A percentile compares a stretch with the other conserved stretches of the same genome.
phyloP scores from a whole-genome alignment of 2,797 vertebrate genomes.

The Phalloptychus januarius region DNA sequence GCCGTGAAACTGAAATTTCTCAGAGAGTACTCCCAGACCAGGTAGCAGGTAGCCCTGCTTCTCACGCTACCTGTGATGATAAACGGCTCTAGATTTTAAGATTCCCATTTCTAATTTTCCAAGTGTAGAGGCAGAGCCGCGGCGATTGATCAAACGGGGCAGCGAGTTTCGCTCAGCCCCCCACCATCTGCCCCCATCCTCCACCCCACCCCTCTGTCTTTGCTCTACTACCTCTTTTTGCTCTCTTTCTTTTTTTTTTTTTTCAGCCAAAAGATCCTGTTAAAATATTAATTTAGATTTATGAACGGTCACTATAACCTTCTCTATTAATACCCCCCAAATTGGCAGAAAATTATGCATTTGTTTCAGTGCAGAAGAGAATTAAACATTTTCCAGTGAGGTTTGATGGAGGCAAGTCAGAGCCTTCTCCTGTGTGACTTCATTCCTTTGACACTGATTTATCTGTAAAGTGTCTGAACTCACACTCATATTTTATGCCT shows the following conservation, averaged over 20 bases:
- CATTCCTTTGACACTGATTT: neutral
- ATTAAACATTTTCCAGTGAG: conserved; percentile 54
- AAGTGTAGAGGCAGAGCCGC: conserved; percentile 81
- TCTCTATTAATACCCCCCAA: conserved; percentile 80
- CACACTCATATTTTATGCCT: neutral
- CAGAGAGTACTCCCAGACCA: conserved; percentile 4
- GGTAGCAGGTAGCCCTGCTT: conserved; percentile 32
- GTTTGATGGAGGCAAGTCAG: conserved; percentile 57
- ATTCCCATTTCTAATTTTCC: conserved; percentile 87
- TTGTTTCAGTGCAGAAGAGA: conserved; percentile 52
- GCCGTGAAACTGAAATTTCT: conserved; percentile 38
- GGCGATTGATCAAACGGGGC: conserved; percentile 84
- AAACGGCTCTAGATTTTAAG: conserved; percentile 83
- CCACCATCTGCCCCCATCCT: conserved; percentile 31
- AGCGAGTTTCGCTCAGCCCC: conserved; percentile 70
- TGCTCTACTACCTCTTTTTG: conserved; percentile 37
- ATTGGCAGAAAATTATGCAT: conserved; percentile 78
- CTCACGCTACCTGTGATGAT: conserved; percentile 76
- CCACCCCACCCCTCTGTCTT: conserved; percentile 30
- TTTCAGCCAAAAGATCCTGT: conserved; percentile 78
- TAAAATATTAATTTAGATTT: conserved; percentile 86
- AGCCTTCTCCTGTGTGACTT: conserved; percentile 33
- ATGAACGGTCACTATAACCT: conserved; percentile 79
- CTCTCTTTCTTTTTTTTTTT: conserved; percentile 42
- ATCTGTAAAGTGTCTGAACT: neutral